Evolutionary conservation across 1,140 invertebrate genomes (phyloP).

Genomic region (Leptinotarsa undecemlineata): DNA sequence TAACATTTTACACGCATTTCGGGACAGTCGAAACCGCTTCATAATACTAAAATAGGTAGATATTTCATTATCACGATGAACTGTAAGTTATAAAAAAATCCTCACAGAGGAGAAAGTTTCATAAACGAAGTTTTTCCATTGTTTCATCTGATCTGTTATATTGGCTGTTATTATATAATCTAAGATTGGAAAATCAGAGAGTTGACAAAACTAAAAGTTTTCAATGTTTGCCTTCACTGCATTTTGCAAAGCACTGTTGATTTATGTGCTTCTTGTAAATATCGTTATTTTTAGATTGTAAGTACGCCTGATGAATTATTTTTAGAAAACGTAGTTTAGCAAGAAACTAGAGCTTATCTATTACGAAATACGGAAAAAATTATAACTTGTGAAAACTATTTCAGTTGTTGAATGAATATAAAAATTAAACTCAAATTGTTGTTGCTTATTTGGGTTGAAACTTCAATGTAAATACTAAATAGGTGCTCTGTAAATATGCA

Average conservation of each 20-base stretch:
- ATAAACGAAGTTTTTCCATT: neutral
- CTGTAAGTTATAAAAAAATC: too few relatives aligned
- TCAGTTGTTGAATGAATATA: conserved; percentile 15
- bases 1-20: neutral
- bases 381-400: conserved; percentile 4
- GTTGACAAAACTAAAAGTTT: conserved; percentile 25
- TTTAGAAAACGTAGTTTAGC: conserved; percentile 11
- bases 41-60: too few relatives aligned
- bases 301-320: conserved; percentile 25
- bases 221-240: conserved; percentile 51
- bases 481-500: conserved; percentile 9
- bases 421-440: neutral
- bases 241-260: conserved; percentile 50
- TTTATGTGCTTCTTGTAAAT: conserved; percentile 41
- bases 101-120: too few relatives aligned
- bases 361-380: conserved; percentile 24
- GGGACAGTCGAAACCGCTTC: too few relatives aligned
- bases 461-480: neutral
- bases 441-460: neutral
- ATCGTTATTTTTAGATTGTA: conserved; percentile 37
- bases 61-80: too few relatives aligned
- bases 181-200: conserved; percentile 15
- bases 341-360: conserved; percentile 20
- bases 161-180: conserved; percentile 17
- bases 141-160: conserved; percentile 3